phyloP scores from a whole-genome alignment of 2,888 invertebrate species.

The Drosophila dives region DNA sequence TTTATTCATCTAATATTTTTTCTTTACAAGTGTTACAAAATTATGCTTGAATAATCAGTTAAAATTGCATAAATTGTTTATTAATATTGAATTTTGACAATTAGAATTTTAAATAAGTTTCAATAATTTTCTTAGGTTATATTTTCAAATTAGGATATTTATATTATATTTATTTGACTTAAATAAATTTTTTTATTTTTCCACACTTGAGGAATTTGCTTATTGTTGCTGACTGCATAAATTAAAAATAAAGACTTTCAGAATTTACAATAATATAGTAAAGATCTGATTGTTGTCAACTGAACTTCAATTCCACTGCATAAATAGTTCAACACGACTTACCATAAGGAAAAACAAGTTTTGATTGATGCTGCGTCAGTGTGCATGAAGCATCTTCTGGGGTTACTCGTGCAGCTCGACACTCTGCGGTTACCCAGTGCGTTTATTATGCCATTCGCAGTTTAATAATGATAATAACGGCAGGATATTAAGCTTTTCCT shows the following conservation, averaged over 20 bases:
- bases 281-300: background rate
- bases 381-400: slow-evolving; percentile 43
- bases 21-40: no score
- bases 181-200: background rate
- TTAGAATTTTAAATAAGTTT: no score
- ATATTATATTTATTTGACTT: no score
- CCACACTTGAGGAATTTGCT: no score
- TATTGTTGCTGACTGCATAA: no score
- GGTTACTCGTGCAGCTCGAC: slow-evolving; percentile 40
- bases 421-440: slow-evolving; percentile 69
- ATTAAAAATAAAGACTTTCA: background rate
- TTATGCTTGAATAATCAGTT: no score
- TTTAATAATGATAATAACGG: slow-evolving; percentile 81
- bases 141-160: no score
- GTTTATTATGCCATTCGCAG: slow-evolving; percentile 80
- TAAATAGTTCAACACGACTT: background rate
- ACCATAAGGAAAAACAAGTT: slow-evolving; percentile 1
- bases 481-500: slow-evolving; percentile 80
- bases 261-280: background rate
- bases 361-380: slow-evolving; percentile 17
- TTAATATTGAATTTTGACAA: no score
- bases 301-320: no score
- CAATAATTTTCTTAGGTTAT: no score
- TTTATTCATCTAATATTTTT: background rate
- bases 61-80: no score